A percentile compares a stretch with the other conserved stretches of the same genome.
Conservation (phyloP, 2,888 invertebrate species). For the Shargacucullia verbasci region DNA sequence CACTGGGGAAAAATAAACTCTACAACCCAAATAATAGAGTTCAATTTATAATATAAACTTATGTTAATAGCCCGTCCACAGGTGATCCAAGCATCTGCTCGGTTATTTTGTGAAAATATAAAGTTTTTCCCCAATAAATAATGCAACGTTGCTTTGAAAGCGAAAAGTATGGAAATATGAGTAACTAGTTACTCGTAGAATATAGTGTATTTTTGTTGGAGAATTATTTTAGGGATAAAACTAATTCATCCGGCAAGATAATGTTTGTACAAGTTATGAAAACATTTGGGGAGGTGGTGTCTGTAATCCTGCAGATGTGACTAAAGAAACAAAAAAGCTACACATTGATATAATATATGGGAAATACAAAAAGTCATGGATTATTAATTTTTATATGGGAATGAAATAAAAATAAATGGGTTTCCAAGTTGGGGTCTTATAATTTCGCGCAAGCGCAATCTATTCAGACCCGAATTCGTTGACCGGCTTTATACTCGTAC, state of each 20-base stretch:
- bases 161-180: constrained; percentile 67
- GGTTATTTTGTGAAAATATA: constrained; percentile 84
- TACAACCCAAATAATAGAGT: constrained; percentile 60
- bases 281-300: constrained; percentile 61
- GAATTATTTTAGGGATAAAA: constrained; percentile 68
- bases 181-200: constrained; percentile 50
- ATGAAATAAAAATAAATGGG: not conserved
- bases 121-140: constrained; percentile 87
- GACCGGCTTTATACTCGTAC: no score
- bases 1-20: constrained; percentile 52
- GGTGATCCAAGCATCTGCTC: constrained; percentile 82
- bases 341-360: constrained; percentile 40
- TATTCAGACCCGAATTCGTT: no score
- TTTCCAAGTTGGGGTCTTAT: no score
- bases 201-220: constrained; percentile 60
- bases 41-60: constrained; percentile 59
- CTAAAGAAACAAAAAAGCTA: constrained; percentile 47
- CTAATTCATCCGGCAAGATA: constrained; percentile 64
- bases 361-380: constrained; percentile 24
- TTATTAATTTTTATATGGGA: constrained; percentile 17
- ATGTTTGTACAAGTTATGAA: constrained; percentile 69
- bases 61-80: constrained; percentile 76
- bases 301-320: constrained; percentile 67
- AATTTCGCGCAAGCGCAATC: no score
- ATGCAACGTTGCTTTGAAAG: constrained; percentile 75